Conservation (phyloP, 2,888 invertebrate genomes). For the Malacosoma neustria region DNA sequence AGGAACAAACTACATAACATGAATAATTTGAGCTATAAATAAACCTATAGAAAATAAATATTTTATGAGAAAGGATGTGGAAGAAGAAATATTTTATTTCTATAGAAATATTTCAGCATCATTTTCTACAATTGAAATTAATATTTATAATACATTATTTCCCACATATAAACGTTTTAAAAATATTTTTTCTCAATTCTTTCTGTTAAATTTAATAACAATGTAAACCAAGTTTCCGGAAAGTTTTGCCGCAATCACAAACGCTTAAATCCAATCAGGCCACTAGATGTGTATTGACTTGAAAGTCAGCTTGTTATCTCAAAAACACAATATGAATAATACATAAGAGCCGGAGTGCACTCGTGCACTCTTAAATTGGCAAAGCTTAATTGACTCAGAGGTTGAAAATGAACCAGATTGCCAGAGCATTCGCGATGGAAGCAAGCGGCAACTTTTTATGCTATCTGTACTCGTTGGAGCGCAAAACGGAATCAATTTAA, state of each 20-base stretch:
- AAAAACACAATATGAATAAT: conserved; percentile 74
- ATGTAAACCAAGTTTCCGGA: not conserved
- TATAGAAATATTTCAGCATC: too few species aligned
- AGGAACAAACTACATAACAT: too few species aligned
- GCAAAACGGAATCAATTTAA: conserved; percentile 20
- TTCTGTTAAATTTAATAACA: not conserved
- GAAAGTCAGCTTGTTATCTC: conserved; percentile 70
- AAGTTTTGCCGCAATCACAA: conserved; percentile 35
- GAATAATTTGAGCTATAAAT: too few species aligned
- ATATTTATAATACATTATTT: too few species aligned
- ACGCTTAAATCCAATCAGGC: conserved; percentile 51
- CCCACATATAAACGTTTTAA: too few species aligned
- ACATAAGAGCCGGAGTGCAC: conserved; percentile 58
- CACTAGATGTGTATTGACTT: conserved; percentile 70
- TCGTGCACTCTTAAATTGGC: conserved; percentile 64
- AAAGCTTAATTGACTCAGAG: conserved; percentile 70
- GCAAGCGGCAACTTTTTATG: conserved; percentile 40
- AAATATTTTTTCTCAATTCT: too few species aligned
- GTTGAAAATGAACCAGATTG: conserved; percentile 59
- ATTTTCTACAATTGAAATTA: too few species aligned
- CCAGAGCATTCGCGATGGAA: conserved; percentile 18
- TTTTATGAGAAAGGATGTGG: too few species aligned
- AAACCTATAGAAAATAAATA: too few species aligned
- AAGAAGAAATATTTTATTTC: too few species aligned
- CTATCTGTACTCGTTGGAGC: conserved; percentile 21